These are phyloP conservation scores for Xiphorhynchus erythropygius DNA, from an alignment of 2,797 vertebrate genomes.

Conservation along the genomic window DNA sequence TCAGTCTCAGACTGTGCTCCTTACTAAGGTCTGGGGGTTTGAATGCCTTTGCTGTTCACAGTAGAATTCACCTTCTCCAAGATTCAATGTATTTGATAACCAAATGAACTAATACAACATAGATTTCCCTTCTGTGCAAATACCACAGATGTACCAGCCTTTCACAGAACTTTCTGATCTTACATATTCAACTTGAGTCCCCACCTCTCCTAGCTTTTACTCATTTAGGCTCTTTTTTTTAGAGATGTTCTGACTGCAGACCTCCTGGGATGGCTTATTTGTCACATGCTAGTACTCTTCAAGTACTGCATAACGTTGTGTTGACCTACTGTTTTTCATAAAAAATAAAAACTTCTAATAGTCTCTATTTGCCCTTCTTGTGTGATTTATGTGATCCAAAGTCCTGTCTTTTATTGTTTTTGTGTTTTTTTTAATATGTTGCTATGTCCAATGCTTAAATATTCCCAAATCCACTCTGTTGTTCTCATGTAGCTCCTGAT, in stretches of 20 bases:
- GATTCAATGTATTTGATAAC: not conserved
- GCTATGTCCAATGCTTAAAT: not conserved
- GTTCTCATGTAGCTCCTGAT: not conserved
- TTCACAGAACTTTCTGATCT: not conserved
- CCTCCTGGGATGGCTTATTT: not conserved
- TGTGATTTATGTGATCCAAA: not conserved
- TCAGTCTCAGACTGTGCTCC: not conserved
- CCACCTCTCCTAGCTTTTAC: not conserved
- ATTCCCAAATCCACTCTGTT: not conserved
- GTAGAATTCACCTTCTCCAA: not conserved
- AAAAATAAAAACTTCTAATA: not conserved
- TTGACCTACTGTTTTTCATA: not conserved
- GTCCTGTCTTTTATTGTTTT: not conserved
- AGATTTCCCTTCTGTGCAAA: not conserved
- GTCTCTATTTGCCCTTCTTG: not conserved
- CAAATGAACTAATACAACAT: not conserved
- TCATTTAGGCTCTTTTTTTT: not conserved
- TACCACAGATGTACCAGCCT: not conserved
- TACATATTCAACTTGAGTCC: not conserved
- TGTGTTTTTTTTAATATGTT: not conserved
- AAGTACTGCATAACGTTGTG: not conserved
- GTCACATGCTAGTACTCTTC: not conserved
- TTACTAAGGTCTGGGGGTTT: not conserved
- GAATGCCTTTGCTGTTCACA: not conserved
- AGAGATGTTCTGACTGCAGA: not conserved